Evolutionary conservation across 2,888 invertebrate genomes (phyloP), one percentile per base, ranked within the genome.

Genomic region (Drosophila neoperkinsi): DNA sequence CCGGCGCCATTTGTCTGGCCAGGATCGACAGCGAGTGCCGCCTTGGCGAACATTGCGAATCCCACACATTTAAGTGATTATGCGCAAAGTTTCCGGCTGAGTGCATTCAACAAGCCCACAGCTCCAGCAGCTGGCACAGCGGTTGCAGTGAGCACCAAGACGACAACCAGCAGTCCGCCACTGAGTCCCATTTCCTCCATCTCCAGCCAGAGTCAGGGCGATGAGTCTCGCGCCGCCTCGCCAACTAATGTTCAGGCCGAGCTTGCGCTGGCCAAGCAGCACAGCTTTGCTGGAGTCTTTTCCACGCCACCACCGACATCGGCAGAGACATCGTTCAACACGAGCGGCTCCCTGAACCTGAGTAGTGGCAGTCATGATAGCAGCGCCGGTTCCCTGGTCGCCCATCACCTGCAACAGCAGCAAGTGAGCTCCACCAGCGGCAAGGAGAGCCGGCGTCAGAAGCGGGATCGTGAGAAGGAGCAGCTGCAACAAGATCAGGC

Each of bases 181-280:
- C 90, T 96, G 18, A 96, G 96, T 84, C 96, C 96, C 0, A 93
- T 96, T 25, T 96, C 96, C 0, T 96, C 96, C 55, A 95, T 95
- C 52, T 96, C 96, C 9, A 96, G 96, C 68, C 95, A 95, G 80
- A 96, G 96, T 59, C 95, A 95, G 79, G 94, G 94, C 46, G 94
- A 94, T 18, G 96, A 96, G 77, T 96, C 96, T 61, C 92, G 90
- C 1, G 77, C 88, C 18, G 74, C 74, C 13, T 85, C 85, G 6
- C 85, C 90, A 7, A 53, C 79, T 2, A 41, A 30, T 21, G 67
- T 57, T 1, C 82, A 81, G 13, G 72, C 86, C 9, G 90, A 90
- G 3, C 72, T 85, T 1, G 46, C 74, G 51, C 57, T 83, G 68
- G 66, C 70, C 67, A 88, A 88, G 71, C 89, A 85, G 66, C 74